These are phyloP conservation scores for Apostichopus californicus DNA, from an alignment of 35 echinoderm and acorn worm genomes.

Conservation along the genomic window DNA sequence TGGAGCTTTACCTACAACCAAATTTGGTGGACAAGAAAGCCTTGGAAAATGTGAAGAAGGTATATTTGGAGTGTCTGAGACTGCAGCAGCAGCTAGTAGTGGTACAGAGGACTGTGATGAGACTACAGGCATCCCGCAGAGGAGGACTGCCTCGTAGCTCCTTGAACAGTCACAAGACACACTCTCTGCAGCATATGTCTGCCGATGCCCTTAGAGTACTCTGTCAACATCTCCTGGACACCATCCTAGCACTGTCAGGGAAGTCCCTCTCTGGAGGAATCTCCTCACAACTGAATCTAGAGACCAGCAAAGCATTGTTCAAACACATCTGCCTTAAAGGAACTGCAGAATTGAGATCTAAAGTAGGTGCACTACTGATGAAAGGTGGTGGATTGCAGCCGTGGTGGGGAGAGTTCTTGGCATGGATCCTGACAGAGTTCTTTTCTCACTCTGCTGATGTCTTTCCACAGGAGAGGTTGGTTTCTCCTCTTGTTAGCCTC, in stretches of 20 bases:
- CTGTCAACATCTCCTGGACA: slow-evolving; percentile 83
- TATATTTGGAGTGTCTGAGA: slow-evolving; percentile 65
- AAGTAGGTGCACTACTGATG: slow-evolving; percentile 76
- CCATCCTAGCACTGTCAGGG: slow-evolving; percentile 62
- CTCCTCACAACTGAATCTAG: slow-evolving; percentile 57
- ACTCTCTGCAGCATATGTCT: slow-evolving; percentile 72
- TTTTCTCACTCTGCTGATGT: slow-evolving; percentile 80
- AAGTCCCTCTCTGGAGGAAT: slow-evolving; percentile 58
- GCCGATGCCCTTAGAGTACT: slow-evolving; percentile 83
- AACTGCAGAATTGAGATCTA: slow-evolving; percentile 68
- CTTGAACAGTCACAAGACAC: slow-evolving; percentile 29
- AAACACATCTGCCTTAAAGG: slow-evolving; percentile 90
- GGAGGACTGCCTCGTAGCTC: not conserved
- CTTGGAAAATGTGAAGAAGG: not conserved
- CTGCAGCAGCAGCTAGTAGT: slow-evolving; percentile 81
- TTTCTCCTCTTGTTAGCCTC: not conserved
- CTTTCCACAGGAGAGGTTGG: slow-evolving; percentile 88
- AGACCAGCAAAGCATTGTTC: slow-evolving; percentile 87
- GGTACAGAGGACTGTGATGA: slow-evolving; percentile 70
- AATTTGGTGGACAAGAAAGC: not conserved
- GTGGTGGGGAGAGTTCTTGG: slow-evolving; percentile 99
- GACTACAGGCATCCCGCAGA: slow-evolving; percentile 57
- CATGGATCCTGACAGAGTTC: slow-evolving; percentile 85
- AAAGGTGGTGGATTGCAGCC: slow-evolving; percentile 75
- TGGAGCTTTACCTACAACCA: not conserved